Evolutionary conservation across 2,797 vertebrate species (phyloP).

Genomic region (Alauda arvensis): DNA sequence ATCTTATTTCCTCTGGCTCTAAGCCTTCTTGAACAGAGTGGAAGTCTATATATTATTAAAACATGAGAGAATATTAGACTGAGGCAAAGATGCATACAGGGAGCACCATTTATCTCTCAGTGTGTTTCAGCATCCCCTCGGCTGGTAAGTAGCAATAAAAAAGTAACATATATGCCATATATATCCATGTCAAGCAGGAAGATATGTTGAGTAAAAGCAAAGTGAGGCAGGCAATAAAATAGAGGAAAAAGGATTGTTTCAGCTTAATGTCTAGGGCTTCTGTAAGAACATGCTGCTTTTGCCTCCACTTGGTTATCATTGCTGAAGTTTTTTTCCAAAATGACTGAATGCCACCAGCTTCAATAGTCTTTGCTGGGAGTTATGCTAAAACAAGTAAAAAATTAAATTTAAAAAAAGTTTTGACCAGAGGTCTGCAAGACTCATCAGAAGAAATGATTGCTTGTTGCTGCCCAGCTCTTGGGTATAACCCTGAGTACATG

Average conservation of each 20-base stretch:
- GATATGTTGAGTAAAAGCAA: not conserved
- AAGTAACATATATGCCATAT: not conserved
- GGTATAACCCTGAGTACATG: not conserved
- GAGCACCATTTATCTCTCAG: not conserved
- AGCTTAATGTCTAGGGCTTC: not conserved
- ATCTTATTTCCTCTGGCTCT: not conserved
- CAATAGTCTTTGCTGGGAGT: not conserved
- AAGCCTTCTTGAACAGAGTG: not conserved
- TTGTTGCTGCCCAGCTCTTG: not conserved
- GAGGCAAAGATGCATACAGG: not conserved
- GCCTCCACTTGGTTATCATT: not conserved
- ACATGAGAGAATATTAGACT: not conserved
- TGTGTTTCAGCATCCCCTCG: not conserved
- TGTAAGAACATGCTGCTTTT: not conserved
- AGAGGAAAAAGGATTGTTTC: not conserved
- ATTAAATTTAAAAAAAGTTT: not conserved
- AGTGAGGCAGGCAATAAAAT: not conserved
- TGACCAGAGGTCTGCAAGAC: not conserved
- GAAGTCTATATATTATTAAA: not conserved
- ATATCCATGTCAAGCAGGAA: not conserved
- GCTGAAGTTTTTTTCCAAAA: not conserved
- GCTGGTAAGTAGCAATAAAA: slow-evolving; percentile 15
- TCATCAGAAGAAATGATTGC: not conserved
- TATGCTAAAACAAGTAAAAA: not conserved
- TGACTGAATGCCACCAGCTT: not conserved